These are phyloP conservation scores for Spilogale gracilis DNA, from an alignment of 2,113 vertebrate genomes.

Conservation along the genomic window DNA sequence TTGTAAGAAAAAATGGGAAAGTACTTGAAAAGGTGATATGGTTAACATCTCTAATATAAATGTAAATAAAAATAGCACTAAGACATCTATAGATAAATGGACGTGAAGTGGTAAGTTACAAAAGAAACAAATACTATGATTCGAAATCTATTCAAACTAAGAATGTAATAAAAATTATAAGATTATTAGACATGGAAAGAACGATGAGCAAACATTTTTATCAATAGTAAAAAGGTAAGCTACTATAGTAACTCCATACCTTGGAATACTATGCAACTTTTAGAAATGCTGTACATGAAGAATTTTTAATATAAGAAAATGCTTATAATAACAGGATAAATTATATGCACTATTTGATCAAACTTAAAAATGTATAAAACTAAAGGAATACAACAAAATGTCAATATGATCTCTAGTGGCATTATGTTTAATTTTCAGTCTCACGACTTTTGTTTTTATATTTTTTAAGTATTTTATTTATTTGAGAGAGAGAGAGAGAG, in stretches of 20 bases:
- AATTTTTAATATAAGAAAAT: conserved; percentile 36
- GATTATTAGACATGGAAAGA: conserved; percentile 41
- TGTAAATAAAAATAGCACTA: background rate
- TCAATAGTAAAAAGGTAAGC: background rate
- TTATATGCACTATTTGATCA: background rate
- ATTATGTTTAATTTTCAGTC: background rate
- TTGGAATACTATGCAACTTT: background rate
- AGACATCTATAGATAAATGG: background rate
- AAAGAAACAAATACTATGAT: conserved; percentile 1
- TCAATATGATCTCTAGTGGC: background rate
- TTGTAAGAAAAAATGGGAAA: conserved; percentile 13
- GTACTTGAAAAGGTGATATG: background rate
- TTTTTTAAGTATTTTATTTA: background rate
- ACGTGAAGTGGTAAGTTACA: background rate
- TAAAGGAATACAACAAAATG: background rate
- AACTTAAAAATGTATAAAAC: background rate
- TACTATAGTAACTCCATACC: background rate
- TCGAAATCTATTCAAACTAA: conserved; percentile 4
- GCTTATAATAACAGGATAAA: background rate
- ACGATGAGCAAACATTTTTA: background rate
- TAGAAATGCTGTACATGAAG: background rate
- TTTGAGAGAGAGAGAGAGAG: too few relatives aligned
- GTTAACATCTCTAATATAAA: conserved; percentile 9
- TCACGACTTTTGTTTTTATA: background rate
- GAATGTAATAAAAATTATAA: background rate